phyloP scores from a whole-genome alignment of 2,888 invertebrate species.

The Tineola bisselliella region DNA sequence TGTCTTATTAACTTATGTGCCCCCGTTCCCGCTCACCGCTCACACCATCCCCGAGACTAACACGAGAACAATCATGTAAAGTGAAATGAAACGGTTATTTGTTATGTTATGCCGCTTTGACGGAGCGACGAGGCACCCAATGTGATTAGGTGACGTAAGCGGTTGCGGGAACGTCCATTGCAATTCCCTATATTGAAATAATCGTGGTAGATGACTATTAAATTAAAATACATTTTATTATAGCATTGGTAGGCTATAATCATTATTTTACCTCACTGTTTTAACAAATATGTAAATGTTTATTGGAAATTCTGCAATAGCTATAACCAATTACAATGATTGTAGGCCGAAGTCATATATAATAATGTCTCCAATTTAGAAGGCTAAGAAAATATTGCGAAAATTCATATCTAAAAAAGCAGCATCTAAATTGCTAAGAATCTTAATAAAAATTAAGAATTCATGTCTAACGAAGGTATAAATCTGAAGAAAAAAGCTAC shows the following conservation, averaged over 20 bases:
- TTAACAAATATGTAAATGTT: too few species aligned
- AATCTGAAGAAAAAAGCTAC: conserved; percentile 30
- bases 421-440: conserved; percentile 20
- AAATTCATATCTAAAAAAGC: background rate
- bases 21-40: conserved; percentile 31
- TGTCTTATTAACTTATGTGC: conserved; percentile 67
- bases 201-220: background rate
- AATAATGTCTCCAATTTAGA: too few species aligned
- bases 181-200: conserved; percentile 18
- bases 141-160: conserved; percentile 28
- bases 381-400: too few species aligned
- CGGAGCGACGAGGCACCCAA: conserved; percentile 41
- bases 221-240: too few species aligned
- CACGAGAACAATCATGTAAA: conserved; percentile 68
- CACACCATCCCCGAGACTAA: conserved; percentile 33
- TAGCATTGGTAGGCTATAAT: too few species aligned
- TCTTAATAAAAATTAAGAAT: conserved; percentile 63
- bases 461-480: conserved; percentile 54
- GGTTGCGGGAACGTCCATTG: conserved; percentile 32
- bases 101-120: conserved; percentile 61
- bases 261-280: too few species aligned
- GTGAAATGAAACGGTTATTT: conserved; percentile 69
- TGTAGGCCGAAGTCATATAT: too few species aligned
- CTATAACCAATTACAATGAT: too few species aligned
- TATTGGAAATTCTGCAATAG: too few species aligned